Evolutionary conservation across 2,797 vertebrate species (phyloP), one percentile per base, ranked within the genome.

Genomic region (Pseudochaenichthys georgianus): DNA sequence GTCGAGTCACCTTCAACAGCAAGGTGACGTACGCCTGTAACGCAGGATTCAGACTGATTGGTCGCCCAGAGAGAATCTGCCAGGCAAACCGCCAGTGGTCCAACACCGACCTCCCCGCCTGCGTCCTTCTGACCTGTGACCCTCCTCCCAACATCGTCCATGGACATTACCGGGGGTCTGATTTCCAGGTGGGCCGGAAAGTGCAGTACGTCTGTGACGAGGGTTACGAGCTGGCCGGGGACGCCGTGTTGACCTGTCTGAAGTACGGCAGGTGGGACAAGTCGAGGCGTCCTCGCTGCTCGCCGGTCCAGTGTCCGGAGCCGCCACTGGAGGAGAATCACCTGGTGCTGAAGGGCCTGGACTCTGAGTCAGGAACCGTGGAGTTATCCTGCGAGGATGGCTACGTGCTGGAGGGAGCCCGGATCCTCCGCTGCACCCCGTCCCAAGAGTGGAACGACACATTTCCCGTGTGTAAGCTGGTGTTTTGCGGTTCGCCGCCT

Each of bases 21-120:
- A 95, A 94, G 78, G 96, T 95, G 19, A 95, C 68, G 1, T 99
- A 98, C 15, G 90, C 85, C 65, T 99, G 98, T 78, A 94, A 96
- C 15, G 85, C 95, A 55, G 98, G 98, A 55, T 99, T 96, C 82
- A 93, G 90, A 48, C 81, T 98, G 28, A 73, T 92, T 0, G 98
- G 98, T 64, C 97, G 89, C 50, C 85, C 94, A 2, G 90, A 96
- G 13, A 95, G 96, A 72, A 73, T 94, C 77, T 99, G 98, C 88
- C 97, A 97, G 91, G 96, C 96, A 63, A 99, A 99, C 89, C 96
- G 97, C 2, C 96, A 97, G 0, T 99, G 98, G 98, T 94, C 97
- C 82, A 98, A 94, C 82, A 94, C 87, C 13, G 93, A 95, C 5
- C 93, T 94, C 57, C 96, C 97, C 53, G 73, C 80, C n/a, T 99